Evolutionary conservation across 2,113 vertebrate species (phyloP), one percentile per base, ranked within the genome.

Genomic region (Elaphurus davidianus): DNA sequence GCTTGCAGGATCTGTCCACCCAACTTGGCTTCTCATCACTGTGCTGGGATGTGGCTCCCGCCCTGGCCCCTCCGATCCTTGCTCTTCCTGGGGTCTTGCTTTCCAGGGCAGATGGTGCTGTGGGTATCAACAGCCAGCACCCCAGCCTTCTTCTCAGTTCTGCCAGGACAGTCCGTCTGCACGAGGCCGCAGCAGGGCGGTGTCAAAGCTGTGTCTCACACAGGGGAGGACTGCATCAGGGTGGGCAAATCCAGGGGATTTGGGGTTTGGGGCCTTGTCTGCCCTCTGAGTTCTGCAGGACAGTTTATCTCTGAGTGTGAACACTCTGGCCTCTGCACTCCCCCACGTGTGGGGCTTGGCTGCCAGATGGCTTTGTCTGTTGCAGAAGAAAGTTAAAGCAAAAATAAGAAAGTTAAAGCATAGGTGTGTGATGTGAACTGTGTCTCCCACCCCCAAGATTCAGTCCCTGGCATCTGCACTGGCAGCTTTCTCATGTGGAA

Each of bases 291-390:
- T 27, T 83, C 21, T 55, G 21, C 7, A 0, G 52, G 81, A 27
- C 45, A 21, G 47, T 52, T 83, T 10, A 40, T 55, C 81, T 16
- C 21, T 13, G 4, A 5, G 13, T 0, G 6, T 1, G 1, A 8
- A 4, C 12, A 8, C 21, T 52, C 11, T 0, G 0, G 13, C 52
- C 21, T 40, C 7, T 83, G 19, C 8, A 1, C 52, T 36, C n/a
- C n/a, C n/a, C 33, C 1, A 13, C 2, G 6, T 19, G 0, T 50
- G 23, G 52, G 4, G n/a, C 81, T n/a, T 55, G 81, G 21, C 81
- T 84, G 21, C 23, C 81, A 27, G 81, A n/a, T 2, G 7, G 81
- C n/a, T 83, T 33, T 82, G 50, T 52, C 79, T 55, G n/a, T 23
- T 1, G 0, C 33, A 55, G 52, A 83, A 81, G 30, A 81, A 71